phyloP scores from a whole-genome alignment of 2,888 invertebrate genomes.

The Scaptomyza cyrtandrae region DNA sequence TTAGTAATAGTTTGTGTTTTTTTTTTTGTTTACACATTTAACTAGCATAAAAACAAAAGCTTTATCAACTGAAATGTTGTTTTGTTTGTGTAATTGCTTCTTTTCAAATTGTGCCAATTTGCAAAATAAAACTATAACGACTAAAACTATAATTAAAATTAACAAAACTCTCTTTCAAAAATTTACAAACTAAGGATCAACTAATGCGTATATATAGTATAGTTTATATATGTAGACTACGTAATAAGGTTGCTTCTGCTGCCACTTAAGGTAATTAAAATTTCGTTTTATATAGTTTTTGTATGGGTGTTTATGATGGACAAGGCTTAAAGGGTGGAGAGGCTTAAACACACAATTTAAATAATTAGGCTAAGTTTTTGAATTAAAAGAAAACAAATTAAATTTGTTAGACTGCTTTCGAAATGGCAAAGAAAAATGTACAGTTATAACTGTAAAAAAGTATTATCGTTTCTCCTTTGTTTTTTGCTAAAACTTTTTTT shows the following conservation, averaged over 20 bases:
- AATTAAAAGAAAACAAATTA: constrained; percentile 63
- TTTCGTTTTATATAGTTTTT: constrained; percentile 37
- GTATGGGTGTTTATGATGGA: constrained; percentile 10
- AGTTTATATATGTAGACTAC: constrained; percentile 44
- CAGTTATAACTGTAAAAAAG: constrained; percentile 23
- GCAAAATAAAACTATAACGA: constrained; percentile 69
- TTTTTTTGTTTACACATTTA: constrained; percentile 62
- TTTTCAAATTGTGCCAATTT: constrained; percentile 59
- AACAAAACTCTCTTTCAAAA: constrained; percentile 62
- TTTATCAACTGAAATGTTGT: constrained; percentile 13
- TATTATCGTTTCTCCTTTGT: neutral
- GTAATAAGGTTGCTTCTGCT: constrained; percentile 56
- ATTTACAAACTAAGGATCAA: constrained; percentile 64
- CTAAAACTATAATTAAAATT: constrained; percentile 66
- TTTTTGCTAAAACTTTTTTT: constrained; percentile 6
- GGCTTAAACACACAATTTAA: constrained; percentile 51
- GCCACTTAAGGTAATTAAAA: constrained; percentile 57
- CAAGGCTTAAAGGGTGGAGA: neutral
- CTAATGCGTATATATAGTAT: constrained; percentile 47
- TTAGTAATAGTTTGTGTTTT: constrained; percentile 57
- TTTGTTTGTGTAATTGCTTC: constrained; percentile 29
- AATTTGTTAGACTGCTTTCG: constrained; percentile 54
- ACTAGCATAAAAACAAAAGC: constrained; percentile 63
- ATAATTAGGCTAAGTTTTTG: constrained; percentile 65
- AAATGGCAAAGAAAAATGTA: constrained; percentile 42